These are phyloP conservation scores for Athetis lepigone DNA, from an alignment of 2,888 invertebrate species.

Conservation along the genomic window DNA sequence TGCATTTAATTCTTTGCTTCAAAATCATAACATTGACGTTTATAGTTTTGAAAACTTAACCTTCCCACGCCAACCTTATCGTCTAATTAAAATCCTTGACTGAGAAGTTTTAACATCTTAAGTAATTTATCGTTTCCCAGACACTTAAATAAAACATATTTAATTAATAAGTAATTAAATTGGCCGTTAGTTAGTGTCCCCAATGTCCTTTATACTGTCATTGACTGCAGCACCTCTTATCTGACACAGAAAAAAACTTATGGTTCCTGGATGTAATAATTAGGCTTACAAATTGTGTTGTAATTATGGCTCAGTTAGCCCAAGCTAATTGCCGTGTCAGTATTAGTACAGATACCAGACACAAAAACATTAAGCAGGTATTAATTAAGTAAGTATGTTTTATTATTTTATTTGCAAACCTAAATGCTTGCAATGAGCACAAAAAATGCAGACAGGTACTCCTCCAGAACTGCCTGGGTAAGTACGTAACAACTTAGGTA, in stretches of 20 bases:
- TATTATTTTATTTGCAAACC: not conserved
- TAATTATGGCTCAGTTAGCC: no score
- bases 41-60: not conserved
- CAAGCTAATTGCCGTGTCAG: no score
- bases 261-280: no score
- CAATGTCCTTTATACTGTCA: no score
- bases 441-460: not conserved
- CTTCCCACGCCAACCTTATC: conserved; percentile 12
- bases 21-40: conserved; percentile 18
- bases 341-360: no score
- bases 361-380: not conserved
- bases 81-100: conserved; percentile 5
- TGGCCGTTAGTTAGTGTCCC: no score
- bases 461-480: not conserved
- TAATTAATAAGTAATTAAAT: not conserved
- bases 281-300: no score
- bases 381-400: not conserved
- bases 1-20: conserved; percentile 21
- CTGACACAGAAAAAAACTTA: no score
- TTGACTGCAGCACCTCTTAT: no score
- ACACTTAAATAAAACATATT: not conserved
- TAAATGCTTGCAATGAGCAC: not conserved
- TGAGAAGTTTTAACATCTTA: not conserved
- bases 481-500: not conserved
- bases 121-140: not conserved